phyloP scores from a whole-genome alignment of 2,113 vertebrate genomes.

The Camelus dromedarius region DNA sequence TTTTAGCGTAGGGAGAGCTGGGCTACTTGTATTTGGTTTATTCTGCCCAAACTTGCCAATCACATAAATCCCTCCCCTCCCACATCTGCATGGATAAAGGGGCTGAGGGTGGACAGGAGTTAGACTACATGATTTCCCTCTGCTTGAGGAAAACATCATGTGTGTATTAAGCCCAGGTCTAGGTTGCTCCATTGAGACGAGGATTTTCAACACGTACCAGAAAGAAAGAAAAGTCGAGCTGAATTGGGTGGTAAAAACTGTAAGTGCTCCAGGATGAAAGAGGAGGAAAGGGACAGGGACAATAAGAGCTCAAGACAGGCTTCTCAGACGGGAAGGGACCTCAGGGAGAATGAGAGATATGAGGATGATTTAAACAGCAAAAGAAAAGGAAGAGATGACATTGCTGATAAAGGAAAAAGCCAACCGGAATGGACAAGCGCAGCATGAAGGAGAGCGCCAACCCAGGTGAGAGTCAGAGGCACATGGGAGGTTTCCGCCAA shows the following conservation, averaged over 20 bases:
- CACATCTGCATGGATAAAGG: background rate
- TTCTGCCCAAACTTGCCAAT: background rate
- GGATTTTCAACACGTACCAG: background rate
- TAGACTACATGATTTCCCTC: background rate
- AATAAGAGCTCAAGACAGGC: background rate
- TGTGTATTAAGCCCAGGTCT: background rate
- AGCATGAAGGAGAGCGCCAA: background rate
- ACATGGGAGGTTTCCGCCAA: background rate
- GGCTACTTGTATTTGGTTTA: rapidly evolving
- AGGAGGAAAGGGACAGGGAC: background rate
- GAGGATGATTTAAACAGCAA: background rate
- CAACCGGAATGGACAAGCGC: background rate
- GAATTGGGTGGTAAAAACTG: background rate
- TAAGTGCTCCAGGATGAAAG: background rate
- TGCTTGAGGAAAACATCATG: background rate
- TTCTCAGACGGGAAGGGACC: background rate
- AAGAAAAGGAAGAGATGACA: background rate
- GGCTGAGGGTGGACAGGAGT: background rate
- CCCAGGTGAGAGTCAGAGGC: background rate
- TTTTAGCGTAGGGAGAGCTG: background rate
- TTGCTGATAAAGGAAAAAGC: background rate
- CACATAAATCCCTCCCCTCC: background rate
- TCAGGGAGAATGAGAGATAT: background rate
- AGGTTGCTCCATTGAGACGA: background rate
- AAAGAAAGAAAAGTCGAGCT: background rate